Base-by-base conservation (phyloP, 2,113 vertebrate species). In the Siphamia tubifer region DNA sequence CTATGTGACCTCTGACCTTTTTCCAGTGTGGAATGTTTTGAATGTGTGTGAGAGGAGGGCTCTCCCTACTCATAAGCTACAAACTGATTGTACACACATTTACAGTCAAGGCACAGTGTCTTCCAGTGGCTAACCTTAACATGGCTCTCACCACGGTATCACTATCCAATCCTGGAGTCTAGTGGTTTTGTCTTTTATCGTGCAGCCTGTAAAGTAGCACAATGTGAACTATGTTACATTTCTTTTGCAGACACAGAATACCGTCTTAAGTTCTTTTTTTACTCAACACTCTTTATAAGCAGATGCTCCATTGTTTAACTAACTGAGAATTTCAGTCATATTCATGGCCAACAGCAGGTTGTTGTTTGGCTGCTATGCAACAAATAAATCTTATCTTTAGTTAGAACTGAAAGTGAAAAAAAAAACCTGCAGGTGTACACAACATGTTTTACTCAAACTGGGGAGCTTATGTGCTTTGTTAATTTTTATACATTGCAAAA, bases 1-100 rank as follows among this genome's bases (percentile, higher is more conserved):
- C 66, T 51, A 57, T 60, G 68, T 74, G 89, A 83, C 80, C 85
- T 87, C 47, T 75, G 75, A 87, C 78, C 72, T 81, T 81, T n/a
- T 76, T 78, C 66, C 70, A 82, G 69, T 66, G 61, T 84, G 85
- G 88, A 87, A 89, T 88, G 79, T 85, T 85, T 89, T 80, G 71
- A 86, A 80, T 84, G 68, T 51, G 49, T 68, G 72, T 68, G 74
- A 79, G 79, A 87, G 83, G 80, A 68, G 74, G 78, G 20, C 57
- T 54, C 52, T 44, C 56, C 48, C 68, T 43, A 34, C 69, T 78
- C 68, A 49, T 58, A 21, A 45, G 31, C 38, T 24, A 49, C 48
- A 62, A 12, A 31, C 19, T 62, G 40, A 28, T 30, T 39, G 25
- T n/a, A 57, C 12, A 62, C n/a, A 48, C 30, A 72, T 25, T 28